Conservation (phyloP, 2,113 vertebrate species). For the Thamnophis sirtalis region DNA sequence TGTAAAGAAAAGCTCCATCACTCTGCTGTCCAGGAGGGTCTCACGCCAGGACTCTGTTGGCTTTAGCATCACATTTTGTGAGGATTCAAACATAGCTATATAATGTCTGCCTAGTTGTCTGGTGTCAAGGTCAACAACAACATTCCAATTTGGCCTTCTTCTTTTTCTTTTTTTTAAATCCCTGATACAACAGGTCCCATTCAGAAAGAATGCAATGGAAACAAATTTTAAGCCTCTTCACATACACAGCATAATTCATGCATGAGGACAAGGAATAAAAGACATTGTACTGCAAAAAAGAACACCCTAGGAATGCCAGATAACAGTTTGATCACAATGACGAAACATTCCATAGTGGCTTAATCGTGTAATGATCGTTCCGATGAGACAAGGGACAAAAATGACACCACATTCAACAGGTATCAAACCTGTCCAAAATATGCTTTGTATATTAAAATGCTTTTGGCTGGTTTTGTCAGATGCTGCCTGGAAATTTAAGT, state of each 20-base stretch:
- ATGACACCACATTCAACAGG: slow-evolving; percentile 62
- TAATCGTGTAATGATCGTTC: slow-evolving; percentile 73
- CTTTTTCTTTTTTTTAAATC: slow-evolving; percentile 53
- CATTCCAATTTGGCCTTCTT: slow-evolving; percentile 73
- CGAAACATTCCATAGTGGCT: slow-evolving; percentile 74
- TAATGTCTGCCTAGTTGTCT: slow-evolving; percentile 98
- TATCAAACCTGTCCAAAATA: slow-evolving; percentile 60
- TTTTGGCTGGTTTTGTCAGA: slow-evolving; percentile 44
- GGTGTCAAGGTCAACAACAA: slow-evolving; percentile 93
- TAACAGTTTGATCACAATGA: slow-evolving; percentile 83
- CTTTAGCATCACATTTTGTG: slow-evolving; percentile 97
- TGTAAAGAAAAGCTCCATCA: slow-evolving; percentile 99
- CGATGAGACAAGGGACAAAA: slow-evolving; percentile 46
- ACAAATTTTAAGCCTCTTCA: slow-evolving; percentile 78
- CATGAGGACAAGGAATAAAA: slow-evolving; percentile 80
- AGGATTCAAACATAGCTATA: slow-evolving; percentile 99
- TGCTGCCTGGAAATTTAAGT: slow-evolving; percentile 45
- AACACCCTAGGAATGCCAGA: slow-evolving; percentile 83
- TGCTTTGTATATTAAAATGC: slow-evolving; percentile 14
- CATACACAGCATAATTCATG: slow-evolving; percentile 77
- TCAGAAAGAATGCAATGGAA: slow-evolving; percentile 78
- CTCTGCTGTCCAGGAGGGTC: slow-evolving; percentile 93
- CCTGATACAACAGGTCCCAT: slow-evolving; percentile 74
- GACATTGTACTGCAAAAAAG: slow-evolving; percentile 74
- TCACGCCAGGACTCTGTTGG: slow-evolving; percentile 97